Percentiles rank a stretch among this genome's conserved stretches.
phyloP scores from a whole-genome alignment of 2,888 invertebrate species.

The Phlogophora meticulosa region DNA sequence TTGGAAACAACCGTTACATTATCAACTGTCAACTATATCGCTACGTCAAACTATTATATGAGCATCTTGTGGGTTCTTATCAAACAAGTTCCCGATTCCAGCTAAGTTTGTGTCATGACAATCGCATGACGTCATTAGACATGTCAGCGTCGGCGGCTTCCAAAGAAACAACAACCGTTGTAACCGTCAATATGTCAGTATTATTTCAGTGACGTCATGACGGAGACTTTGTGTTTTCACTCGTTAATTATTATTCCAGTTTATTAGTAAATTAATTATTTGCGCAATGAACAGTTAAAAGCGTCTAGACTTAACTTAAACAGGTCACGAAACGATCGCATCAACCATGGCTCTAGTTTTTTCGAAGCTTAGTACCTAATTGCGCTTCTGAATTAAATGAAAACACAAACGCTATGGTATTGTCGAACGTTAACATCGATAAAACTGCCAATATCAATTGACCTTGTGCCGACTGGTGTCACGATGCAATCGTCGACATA shows the following conservation, averaged over 20 bases:
- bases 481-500: slow-evolving; percentile 29
- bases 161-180: slow-evolving; percentile 21
- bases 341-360: neutral
- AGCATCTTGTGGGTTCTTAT: slow-evolving; percentile 17
- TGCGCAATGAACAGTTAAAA: neutral
- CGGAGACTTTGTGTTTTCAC: slow-evolving; percentile 17
- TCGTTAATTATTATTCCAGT: slow-evolving; percentile 11
- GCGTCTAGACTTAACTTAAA: slow-evolving; percentile 22
- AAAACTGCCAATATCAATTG: slow-evolving; percentile 48
- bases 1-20: neutral
- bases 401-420: slow-evolving; percentile 15
- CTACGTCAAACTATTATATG: slow-evolving; percentile 9
- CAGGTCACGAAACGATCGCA: slow-evolving; percentile 17
- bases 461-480: slow-evolving; percentile 39
- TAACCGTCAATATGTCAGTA: slow-evolving; percentile 21
- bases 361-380: slow-evolving; percentile 4
- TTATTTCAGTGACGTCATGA: too few species aligned
- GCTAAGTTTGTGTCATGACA: slow-evolving; percentile 14
- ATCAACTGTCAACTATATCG: neutral
- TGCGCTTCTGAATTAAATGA: slow-evolving; percentile 5
- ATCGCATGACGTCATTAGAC: slow-evolving; percentile 33
- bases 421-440: slow-evolving; percentile 29
- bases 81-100: slow-evolving; percentile 1
- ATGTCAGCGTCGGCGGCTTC: slow-evolving; percentile 6
- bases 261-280: slow-evolving; percentile 3